Conservation (phyloP, 2,113 vertebrate species). For the Onychorhynchus coronatus region DNA sequence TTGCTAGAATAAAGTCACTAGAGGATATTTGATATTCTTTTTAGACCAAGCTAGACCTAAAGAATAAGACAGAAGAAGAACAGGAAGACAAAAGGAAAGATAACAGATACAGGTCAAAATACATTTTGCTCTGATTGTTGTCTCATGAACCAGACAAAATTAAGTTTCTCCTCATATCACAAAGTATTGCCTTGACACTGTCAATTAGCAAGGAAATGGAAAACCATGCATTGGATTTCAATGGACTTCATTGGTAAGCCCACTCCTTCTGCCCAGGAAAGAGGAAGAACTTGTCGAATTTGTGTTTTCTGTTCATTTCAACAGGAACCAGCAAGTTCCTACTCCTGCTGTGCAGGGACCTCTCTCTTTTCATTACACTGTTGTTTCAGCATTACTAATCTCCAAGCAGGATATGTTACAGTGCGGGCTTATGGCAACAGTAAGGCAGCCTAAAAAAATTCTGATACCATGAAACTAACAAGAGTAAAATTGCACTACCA, state of each 20-base stretch:
- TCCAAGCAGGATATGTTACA: not conserved
- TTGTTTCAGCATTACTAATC: conserved; percentile 10
- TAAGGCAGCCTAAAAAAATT: not conserved
- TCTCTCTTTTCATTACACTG: not conserved
- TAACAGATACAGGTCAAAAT: not conserved
- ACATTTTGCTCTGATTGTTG: not conserved
- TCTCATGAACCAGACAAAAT: not conserved
- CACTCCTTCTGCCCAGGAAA: not conserved
- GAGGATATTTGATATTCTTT: not conserved
- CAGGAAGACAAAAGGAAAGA: not conserved
- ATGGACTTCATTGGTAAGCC: not conserved
- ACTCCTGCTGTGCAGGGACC: not conserved
- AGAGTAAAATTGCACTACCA: not conserved
- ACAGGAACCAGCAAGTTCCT: not conserved
- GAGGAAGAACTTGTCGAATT: not conserved
- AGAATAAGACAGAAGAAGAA: not conserved
- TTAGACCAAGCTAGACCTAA: not conserved
- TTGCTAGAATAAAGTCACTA: not conserved
- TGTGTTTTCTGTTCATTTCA: not conserved
- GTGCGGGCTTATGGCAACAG: not conserved
- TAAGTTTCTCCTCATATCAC: not conserved
- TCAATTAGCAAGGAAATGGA: not conserved
- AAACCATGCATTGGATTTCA: not conserved
- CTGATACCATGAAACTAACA: not conserved
- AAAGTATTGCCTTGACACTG: not conserved